These are phyloP conservation scores for Leptopilina drosophilae DNA, from an alignment of 2,888 invertebrate genomes.

Conservation along the genomic window DNA sequence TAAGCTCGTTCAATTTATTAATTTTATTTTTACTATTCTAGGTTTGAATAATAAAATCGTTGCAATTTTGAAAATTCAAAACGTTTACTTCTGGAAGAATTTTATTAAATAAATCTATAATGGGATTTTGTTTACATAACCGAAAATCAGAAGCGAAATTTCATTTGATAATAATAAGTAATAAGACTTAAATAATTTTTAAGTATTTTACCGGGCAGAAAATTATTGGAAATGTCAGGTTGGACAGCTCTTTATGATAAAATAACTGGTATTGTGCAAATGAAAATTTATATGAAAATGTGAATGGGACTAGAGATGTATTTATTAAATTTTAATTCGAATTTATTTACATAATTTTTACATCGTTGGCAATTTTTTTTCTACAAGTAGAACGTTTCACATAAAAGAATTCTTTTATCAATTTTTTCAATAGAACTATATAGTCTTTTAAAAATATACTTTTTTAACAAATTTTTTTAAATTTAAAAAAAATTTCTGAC, in stretches of 20 bases:
- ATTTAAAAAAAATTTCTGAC: too few relatives aligned
- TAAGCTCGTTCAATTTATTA: too few relatives aligned
- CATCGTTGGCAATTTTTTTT: too few relatives aligned
- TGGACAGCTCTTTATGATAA: constrained; percentile 30
- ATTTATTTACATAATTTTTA: background rate
- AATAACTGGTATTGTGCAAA: background rate
- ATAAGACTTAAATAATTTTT: background rate
- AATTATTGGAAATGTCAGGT: background rate
- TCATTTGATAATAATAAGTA: background rate
- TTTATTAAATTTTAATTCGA: background rate
- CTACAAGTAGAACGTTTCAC: background rate
- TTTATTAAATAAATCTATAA: too few relatives aligned
- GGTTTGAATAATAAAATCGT: background rate
- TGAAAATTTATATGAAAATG: background rate
- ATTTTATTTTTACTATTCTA: background rate
- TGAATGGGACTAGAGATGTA: background rate
- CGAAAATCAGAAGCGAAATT: background rate
- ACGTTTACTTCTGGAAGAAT: too few relatives aligned
- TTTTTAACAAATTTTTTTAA: background rate
- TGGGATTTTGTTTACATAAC: background rate
- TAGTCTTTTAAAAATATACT: too few relatives aligned
- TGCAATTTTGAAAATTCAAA: background rate
- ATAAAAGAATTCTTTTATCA: background rate
- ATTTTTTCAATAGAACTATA: too few relatives aligned
- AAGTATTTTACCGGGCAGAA: background rate